Conservation (phyloP, 2,888 invertebrate species). For the Lampropteryx suffumata region DNA sequence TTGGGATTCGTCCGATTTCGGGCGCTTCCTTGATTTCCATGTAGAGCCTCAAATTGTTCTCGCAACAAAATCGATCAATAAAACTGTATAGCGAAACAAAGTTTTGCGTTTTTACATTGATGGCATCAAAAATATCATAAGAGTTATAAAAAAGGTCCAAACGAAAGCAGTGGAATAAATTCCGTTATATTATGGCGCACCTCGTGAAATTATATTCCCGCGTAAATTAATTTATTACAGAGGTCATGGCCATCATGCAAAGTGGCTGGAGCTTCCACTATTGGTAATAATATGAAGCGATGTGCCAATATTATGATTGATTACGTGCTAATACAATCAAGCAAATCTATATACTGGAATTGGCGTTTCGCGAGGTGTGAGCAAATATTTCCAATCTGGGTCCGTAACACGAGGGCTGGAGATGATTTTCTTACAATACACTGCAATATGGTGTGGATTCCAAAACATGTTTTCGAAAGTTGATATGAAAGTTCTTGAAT, state of each 20-base stretch:
- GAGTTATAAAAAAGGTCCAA: slow-evolving; percentile 14
- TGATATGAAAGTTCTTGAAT: too few relatives aligned
- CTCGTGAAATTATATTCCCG: slow-evolving; percentile 6
- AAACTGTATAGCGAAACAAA: too few relatives aligned
- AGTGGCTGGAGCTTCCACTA: slow-evolving; percentile 24
- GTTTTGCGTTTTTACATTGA: too few relatives aligned
- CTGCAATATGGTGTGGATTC: not conserved
- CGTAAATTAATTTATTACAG: slow-evolving; percentile 19
- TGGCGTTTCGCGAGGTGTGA: slow-evolving; percentile 59
- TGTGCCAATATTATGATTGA: slow-evolving; percentile 30
- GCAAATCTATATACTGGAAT: slow-evolving; percentile 31
- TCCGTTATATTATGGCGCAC: slow-evolving; percentile 13
- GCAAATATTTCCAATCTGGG: slow-evolving; percentile 72
- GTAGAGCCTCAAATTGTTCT: too few relatives aligned
- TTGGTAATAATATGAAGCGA: slow-evolving; percentile 15
- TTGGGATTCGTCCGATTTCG: not conserved
- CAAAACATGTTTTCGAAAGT: too few relatives aligned
- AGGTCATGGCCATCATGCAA: slow-evolving; percentile 27
- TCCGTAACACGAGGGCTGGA: slow-evolving; percentile 31
- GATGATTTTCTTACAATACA: slow-evolving; percentile 2
- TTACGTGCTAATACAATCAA: slow-evolving; percentile 32
- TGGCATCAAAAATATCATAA: too few relatives aligned
- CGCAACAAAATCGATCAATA: too few relatives aligned
- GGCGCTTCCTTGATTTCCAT: not conserved
- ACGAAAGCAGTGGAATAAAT: slow-evolving; percentile 8